Evolutionary conservation across 2,888 invertebrate species (phyloP), one percentile per base, ranked within the genome.

Genomic region (Zygaena filipendulae): DNA sequence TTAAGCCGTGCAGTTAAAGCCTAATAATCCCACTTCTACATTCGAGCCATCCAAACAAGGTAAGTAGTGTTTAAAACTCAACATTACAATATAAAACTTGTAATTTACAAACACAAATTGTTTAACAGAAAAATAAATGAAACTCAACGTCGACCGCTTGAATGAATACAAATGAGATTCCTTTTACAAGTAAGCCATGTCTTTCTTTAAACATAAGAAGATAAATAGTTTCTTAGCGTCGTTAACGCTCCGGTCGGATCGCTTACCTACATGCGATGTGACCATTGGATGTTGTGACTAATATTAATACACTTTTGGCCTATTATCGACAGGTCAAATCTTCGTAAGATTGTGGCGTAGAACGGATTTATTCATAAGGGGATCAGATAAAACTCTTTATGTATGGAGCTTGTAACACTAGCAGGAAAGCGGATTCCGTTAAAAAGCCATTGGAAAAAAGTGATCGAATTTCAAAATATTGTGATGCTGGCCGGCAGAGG

Each of bases 291-390:
- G 66, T 68, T 70, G 69, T 67, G 63, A 56, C 70, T 64, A 61
- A 67, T 66, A 75, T 75, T 72, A 75, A 77, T 77, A 72, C 64
- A 60, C 56, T 54, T 44, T 52, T 69, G 70, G 71, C 67, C 75
- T 62, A 63, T 62, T 66, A 74, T 74, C 75, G 52, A 27, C 40
- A 42, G 70, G 66, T 75, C 61, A 66, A 45, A 74, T 75, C 72
- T 63, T 32, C 31, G 37, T 42, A 24, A 27, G 27, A 21, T 40
- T 36, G 38, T 43, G 45, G 40, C 33, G 46, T 56, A 53, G 54
- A 46, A 55, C 49, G 53, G 58, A 64, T 67, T 67, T 64, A 64
- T 67, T 62, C 53, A 60, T 51, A 16, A 4, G 53, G 47, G 52
- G 48, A 66, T 68, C 64, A 58, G 67, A 69, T 70, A 61, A 49